Conservation (phyloP, 2,113 vertebrate species). For the Procavia capensis region DNA sequence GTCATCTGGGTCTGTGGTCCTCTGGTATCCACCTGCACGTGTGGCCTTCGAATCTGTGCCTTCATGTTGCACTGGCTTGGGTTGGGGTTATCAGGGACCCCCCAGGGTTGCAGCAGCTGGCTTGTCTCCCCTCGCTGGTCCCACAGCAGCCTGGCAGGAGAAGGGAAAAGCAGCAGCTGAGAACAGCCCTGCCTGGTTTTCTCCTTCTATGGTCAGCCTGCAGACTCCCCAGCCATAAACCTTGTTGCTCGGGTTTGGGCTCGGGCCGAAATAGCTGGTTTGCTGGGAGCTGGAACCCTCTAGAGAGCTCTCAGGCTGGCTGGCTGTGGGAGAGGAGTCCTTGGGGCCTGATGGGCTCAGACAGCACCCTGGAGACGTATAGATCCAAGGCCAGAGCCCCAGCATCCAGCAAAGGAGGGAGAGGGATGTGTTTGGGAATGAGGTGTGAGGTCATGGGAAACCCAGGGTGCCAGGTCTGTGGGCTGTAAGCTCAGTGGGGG, state of each 20-base stretch:
- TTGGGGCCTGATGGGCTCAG: neutral
- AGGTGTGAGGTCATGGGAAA: fast-evolving
- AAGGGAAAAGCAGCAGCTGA: conserved; percentile 8
- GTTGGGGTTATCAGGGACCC: neutral
- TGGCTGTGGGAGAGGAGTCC: conserved; percentile 1
- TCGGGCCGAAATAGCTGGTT: conserved; percentile 79
- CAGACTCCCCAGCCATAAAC: conserved; percentile 80
- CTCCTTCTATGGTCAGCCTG: conserved; percentile 90
- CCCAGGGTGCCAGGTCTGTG: neutral
- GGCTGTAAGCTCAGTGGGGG: neutral
- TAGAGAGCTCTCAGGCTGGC: conserved; percentile 14
- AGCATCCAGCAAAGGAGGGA: neutral
- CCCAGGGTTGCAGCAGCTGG: neutral
- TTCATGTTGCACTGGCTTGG: too few species aligned
- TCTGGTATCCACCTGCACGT: neutral
- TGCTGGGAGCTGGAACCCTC: conserved; percentile 64
- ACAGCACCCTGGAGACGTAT: fast-evolving
- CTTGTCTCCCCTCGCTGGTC: conserved; percentile 3
- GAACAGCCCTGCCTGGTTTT: conserved; percentile 72
- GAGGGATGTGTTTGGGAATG: too few species aligned
- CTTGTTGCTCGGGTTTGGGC: conserved; percentile 82
- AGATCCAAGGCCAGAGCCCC: neutral
- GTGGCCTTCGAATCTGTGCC: neutral
- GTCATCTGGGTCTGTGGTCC: neutral
- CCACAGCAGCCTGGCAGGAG: conserved; percentile 56